These are phyloP conservation scores for Eonycteris spelaea DNA, from an alignment of 2,113 vertebrate genomes.

Conservation along the genomic window DNA sequence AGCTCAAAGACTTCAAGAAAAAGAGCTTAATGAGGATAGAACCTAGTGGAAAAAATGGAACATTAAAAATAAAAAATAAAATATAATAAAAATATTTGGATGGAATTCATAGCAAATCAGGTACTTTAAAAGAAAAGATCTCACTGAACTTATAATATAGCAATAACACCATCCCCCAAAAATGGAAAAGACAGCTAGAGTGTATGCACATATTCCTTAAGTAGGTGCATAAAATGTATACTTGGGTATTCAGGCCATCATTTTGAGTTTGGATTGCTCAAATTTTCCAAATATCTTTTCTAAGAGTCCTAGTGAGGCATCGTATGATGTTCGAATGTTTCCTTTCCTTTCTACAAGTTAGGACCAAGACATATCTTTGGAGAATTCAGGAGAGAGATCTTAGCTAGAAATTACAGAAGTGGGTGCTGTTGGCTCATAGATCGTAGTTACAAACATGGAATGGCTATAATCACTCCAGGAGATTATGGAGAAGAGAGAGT, in stretches of 20 bases:
- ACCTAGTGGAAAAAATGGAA: background rate
- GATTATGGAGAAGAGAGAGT: background rate
- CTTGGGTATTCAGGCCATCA: background rate
- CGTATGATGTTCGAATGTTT: background rate
- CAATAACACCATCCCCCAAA: background rate
- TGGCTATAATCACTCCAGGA: background rate
- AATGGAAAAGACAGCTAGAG: background rate
- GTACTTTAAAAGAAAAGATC: background rate
- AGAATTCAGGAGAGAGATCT: background rate
- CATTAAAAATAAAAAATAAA: constrained; percentile 18
- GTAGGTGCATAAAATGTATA: background rate
- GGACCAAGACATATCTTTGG: background rate
- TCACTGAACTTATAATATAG: background rate
- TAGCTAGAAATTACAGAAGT: constrained; percentile 19
- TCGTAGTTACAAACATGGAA: background rate
- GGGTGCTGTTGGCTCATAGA: background rate
- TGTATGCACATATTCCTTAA: background rate
- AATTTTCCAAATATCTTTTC: constrained; percentile 6
- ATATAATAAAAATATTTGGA: background rate
- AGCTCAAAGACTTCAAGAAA: background rate
- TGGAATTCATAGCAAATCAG: background rate
- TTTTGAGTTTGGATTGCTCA: background rate
- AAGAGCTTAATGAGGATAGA: background rate
- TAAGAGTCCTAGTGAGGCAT: background rate
- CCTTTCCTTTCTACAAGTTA: constrained; percentile 10